Base-by-base conservation (phyloP, 2,888 invertebrate species). In the Blera fallax region DNA sequence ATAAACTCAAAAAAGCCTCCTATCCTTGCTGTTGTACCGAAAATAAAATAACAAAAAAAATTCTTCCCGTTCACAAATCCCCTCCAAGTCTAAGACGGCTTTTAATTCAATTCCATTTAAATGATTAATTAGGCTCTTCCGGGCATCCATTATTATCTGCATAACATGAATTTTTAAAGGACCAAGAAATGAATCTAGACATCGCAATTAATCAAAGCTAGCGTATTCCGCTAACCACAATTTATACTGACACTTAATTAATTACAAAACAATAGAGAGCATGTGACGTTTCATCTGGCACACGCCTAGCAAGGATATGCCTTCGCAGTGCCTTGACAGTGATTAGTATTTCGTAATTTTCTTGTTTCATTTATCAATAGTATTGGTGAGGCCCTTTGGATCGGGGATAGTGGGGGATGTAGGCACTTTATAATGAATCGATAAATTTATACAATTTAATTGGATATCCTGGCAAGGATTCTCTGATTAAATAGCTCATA, bases 391-490 rank as follows among this genome's bases (percentile, higher is more conserved):
- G 24, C 24, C 4, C 2, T 24, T 24, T n/a, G n/a, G n/a, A n/a
- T n/a, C n/a, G n/a, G n/a, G 24, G 24, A 3, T 24, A 24, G 24
- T 24, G 4, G 2, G 24, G 24, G 24, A 24, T 24, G 24, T 24
- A 24, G 24, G 27, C 8, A n/a, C 2, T 24, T 5, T 8, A 58
- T 34, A 50, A 18, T 21, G 60, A 40, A 24, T 60, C 60, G 69
- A 74, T 64, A 43, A 40, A 65, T 65, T 74, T 18, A 10, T 24
- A 18, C 11, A 64, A 48, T 32, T 79, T 64, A 64, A 79, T 72
- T 64, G 54, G 34, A 62, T 70, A 45, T 54, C 62, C 52, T 62
- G 18, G 50, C 14, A 40, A 40, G n/a, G 50, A 73, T 40, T 11
- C 3, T 60, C 60, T 72, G 56, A 72, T 72, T 45, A 58, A 56